Percentiles rank a stretch among this genome's conserved stretches.
These are phyloP conservation scores for Drosophila recens DNA, from an alignment of 2,888 invertebrate genomes.

Conservation along the genomic window DNA sequence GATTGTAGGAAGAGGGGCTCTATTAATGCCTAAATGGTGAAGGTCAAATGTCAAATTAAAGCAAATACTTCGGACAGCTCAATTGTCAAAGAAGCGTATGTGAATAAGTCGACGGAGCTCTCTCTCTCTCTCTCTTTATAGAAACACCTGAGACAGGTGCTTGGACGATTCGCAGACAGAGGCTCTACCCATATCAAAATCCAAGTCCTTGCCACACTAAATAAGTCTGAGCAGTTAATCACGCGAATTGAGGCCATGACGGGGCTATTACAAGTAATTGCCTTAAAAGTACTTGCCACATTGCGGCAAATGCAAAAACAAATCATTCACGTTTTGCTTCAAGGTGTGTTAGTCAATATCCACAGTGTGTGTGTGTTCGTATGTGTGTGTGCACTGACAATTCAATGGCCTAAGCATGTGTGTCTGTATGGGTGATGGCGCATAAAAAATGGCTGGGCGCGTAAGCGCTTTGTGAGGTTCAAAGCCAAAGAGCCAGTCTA, in stretches of 20 bases:
- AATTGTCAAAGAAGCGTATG: constrained; percentile 46
- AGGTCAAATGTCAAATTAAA: constrained; percentile 48
- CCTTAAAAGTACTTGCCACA: constrained; percentile 56
- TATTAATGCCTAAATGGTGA: constrained; percentile 32
- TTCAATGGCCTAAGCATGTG: constrained; percentile 27
- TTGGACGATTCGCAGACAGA: neutral
- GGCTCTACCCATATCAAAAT: constrained; percentile 7
- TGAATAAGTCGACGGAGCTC: constrained; percentile 12
- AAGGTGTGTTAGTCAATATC: constrained; percentile 37
- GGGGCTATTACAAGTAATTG: constrained; percentile 57
- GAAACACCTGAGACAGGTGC: constrained; percentile 2
- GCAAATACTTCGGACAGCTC: constrained; percentile 51
- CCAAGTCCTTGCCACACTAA: constrained; percentile 37
- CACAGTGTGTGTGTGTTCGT: constrained; percentile 8
- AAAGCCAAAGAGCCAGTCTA: constrained; percentile 33
- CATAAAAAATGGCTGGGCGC: constrained; percentile 51
- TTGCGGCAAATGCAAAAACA: constrained; percentile 53
- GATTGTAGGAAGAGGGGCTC: neutral
- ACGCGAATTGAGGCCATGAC: constrained; percentile 52
- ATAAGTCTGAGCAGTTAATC: constrained; percentile 70
- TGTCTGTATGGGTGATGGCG: constrained; percentile 34
- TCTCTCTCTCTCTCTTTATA: constrained; percentile 4
- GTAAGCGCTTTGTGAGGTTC: constrained; percentile 41
- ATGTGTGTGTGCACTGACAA: constrained; percentile 28
- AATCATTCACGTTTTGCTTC: constrained; percentile 52